Base-by-base conservation (phyloP, 2,113 vertebrate genomes). In the Aythya baeri region DNA sequence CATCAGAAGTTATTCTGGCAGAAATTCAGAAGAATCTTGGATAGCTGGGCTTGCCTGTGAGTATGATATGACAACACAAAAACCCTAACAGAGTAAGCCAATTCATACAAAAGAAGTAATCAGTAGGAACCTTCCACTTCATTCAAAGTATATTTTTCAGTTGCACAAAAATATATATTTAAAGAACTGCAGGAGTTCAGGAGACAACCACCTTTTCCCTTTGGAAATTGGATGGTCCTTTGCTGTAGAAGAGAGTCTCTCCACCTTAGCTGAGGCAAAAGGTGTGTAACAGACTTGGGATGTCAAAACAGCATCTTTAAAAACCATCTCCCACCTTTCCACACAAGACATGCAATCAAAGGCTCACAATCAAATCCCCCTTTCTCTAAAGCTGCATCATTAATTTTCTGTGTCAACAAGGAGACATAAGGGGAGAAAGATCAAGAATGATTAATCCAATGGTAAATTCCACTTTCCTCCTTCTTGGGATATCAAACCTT, bases 301-400 rank as follows among this genome's bases (percentile, higher is more conserved):
- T 92, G 41, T 6, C 22, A 41, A 67, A 89, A 50, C 2, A 78
- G 25, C 31, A 46, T 17, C 31, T 71, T 78, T 36, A 49, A n/a
- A 59, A 86, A 71, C 27, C 4, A 36, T 5, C 34, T 75, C 17
- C 27, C 20, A 74, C 13, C 11, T 71, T 75, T 75, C 13, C 22
- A 34, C 0, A 0, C 18, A 34, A 79, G 23, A 87, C 6, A 2
- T 7, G 67, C 50, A 59, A 3, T 6, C 43, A 62, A 44, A 75
- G 5, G 13, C 12, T 91, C 50, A 83, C 11, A 58, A 44, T 52
- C 11, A 87, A 73, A 77, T 41, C 7, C 34, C 14, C 66, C 66
- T 79, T 54, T 75, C 46, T 65, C 43, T 61, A 78, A 65, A 52
- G 8, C 7, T 74, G 38, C 29, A 7, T 8, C 54, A 91, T 75